Base-by-base conservation (phyloP, 2,888 invertebrate species). In the Cryptus viduatorius region DNA sequence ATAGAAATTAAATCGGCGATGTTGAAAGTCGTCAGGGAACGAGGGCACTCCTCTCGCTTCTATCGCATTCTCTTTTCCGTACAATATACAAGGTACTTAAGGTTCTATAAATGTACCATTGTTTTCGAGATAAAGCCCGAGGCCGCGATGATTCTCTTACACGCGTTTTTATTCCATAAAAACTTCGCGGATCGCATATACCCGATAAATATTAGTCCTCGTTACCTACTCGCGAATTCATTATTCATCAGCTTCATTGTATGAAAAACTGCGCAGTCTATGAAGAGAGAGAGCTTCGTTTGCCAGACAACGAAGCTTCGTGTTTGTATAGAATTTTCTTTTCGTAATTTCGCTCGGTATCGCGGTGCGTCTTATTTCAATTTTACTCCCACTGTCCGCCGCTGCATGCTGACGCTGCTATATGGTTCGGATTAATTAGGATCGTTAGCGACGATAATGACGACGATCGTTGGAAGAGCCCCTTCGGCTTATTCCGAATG, bases 361-460 rank as follows among this genome's bases (percentile, higher is more conserved):
- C 42, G 56, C 77, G 24, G 59, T 29, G 44, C 68, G 56, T 65
- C 59, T 59, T 78, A 69, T 68, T 78, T 59, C 29, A 29, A 77
- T 67, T 68, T 16, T 48, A 16, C 46, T 68, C 56, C 19, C 19
- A 12, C 56, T 56, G 10, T 44, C 4, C 31, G 65, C 14, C 19
- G 73, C 46, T 29, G 42, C 65, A 19, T 10, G 53, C 56, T 29
- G 44, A 59, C 48, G 71, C 16, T 31, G 65, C 68, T 68, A 46
- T 59, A 37, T 5, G 37, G 48, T 16, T 61, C 78, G 73, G 84
- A 79, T 81, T 83, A 83, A 86, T 86, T 83, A 79, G 73, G 80
- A 80, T 79, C 79, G 79, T 84, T 82, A 59, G 61, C 69, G 68
- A 76, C 81, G 84, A 56, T 82, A 84, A 86, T 78, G 79, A 86